A percentile compares a stretch with the other conserved stretches of the same genome.
phyloP scores from a whole-genome alignment of 1,140 invertebrate species.

The Homarus americanus region DNA sequence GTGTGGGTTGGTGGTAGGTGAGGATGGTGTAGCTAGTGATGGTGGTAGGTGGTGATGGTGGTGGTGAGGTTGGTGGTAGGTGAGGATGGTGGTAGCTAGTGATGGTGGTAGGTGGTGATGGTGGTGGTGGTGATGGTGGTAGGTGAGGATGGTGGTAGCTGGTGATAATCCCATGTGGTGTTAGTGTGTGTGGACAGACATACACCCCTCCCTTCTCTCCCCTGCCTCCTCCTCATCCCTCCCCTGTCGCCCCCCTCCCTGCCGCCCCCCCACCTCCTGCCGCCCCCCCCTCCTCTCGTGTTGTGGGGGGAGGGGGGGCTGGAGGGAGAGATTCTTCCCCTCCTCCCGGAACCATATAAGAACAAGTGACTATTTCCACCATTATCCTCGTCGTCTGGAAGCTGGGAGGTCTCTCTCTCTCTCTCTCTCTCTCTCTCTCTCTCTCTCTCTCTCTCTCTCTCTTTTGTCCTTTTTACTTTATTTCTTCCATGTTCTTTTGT shows the following conservation, averaged over 20 bases:
- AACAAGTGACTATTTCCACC: not conserved
- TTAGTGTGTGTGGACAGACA: no score
- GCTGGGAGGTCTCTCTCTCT: no score
- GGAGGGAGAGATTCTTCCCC: not conserved
- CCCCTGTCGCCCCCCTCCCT: not conserved
- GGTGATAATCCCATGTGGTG: no score
- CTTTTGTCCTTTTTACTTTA: not conserved
- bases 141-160: no score
- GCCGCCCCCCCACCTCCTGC: not conserved
- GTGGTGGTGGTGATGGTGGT: no score
- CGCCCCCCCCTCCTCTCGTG: not conserved
- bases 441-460: not conserved
- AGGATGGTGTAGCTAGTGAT: no score
- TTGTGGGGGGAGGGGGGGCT: no score
- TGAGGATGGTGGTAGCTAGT: no score
- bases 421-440: not conserved
- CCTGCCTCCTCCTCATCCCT: not conserved
- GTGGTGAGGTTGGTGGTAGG: no score
- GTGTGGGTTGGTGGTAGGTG: no score
- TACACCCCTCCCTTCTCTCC: constrained; percentile 8
- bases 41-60: no score
- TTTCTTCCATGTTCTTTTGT: not conserved
- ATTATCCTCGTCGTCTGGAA: not conserved
- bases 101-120: no score
- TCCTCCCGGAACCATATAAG: not conserved